Percentiles rank a stretch among this genome's conserved stretches.
phyloP scores from a whole-genome alignment of 1,140 invertebrate species.

The Cecropterus lyciades region DNA sequence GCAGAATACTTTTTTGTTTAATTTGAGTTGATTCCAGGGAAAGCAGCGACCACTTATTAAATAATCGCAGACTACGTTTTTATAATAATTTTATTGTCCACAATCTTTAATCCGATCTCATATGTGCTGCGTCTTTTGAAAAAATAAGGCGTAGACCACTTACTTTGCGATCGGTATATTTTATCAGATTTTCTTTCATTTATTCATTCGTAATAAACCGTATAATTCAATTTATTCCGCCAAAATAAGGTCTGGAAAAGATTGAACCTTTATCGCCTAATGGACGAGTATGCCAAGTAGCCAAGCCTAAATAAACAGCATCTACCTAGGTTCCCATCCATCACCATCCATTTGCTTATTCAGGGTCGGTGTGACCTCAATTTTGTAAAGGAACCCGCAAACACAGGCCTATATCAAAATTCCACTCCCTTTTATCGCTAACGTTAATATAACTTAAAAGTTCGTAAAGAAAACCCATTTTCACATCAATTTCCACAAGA shows the following conservation, averaged over 20 bases:
- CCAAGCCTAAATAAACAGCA: slow-evolving; percentile 6
- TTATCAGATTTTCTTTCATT: background rate
- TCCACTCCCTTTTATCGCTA: slow-evolving; percentile 16
- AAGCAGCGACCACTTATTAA: too few species aligned
- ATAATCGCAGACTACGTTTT: too few species aligned
- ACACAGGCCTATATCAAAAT: slow-evolving; percentile 10
- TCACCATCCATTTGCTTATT: slow-evolving; percentile 8
- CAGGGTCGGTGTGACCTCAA: slow-evolving; percentile 2
- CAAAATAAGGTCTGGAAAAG: background rate
- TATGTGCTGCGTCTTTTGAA: too few species aligned
- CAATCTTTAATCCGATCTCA: too few species aligned
- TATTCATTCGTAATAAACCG: background rate
- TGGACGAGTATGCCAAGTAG: background rate
- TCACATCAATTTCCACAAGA: slow-evolving; percentile 60
- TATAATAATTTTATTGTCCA: too few species aligned
- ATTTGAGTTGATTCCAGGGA: too few species aligned
- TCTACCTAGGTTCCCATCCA: slow-evolving; percentile 5
- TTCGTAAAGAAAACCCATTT: slow-evolving; percentile 64
- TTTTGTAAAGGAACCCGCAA: slow-evolving; percentile 5
- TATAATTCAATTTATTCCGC: background rate
- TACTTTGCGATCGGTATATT: too few species aligned
- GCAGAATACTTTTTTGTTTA: too few species aligned
- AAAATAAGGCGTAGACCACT: too few species aligned
- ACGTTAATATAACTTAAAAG: slow-evolving; percentile 39
- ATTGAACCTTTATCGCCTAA: background rate